Base-by-base conservation (phyloP, 2,113 vertebrate species). In the Peromyscus californicus region DNA sequence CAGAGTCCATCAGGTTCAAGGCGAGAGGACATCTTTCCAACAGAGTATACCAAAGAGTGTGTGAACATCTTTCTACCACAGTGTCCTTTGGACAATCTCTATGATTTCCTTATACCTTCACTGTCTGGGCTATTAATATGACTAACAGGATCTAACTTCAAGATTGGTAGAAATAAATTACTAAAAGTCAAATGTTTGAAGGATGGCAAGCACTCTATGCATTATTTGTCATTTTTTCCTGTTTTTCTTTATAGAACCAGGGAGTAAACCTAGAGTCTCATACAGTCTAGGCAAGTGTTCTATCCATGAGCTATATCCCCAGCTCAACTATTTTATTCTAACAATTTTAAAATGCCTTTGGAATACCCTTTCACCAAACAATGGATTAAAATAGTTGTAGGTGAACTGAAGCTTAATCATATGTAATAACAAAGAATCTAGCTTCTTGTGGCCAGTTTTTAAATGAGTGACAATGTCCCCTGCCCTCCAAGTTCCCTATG, bases 291-390 rank as follows among this genome's bases (percentile, higher is more conserved):
- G 42, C 39, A 87, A 69, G 63, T 12, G 17, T 86, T 48, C 61
- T 54, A n/a, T 45, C 65, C 5, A 36, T 88, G 31, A 21, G 5
- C 17, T 82, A 12, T 57, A n/a, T 22, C 9, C 31, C 17, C 51
- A 82, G 51, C 33, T n/a, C 45, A 51, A 67, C 22, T 22, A 72
- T 15, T 48, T 45, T 70, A 72, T 65, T 94, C 17, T 76, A 48
- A 94, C 85, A 51, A 93, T 89, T 96, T 90, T 65, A 26, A 74
- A 90, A 90, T 79, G 83, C 24, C 61, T 84, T 95, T 93, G 72
- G 48, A 31, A 54, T 87, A 11, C 7, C 15, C 24, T 57, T 24
- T 91, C 39, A 75, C 42, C 67, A 67, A 87, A 76, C 13, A 54
- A 16, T 51, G n/a, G 0, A 54, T 42, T 95, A 76, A 90, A 96